Evolutionary conservation across 1,140 invertebrate genomes (phyloP), one percentile per base, ranked within the genome.

Genomic region (Sitodiplosis mosellana): DNA sequence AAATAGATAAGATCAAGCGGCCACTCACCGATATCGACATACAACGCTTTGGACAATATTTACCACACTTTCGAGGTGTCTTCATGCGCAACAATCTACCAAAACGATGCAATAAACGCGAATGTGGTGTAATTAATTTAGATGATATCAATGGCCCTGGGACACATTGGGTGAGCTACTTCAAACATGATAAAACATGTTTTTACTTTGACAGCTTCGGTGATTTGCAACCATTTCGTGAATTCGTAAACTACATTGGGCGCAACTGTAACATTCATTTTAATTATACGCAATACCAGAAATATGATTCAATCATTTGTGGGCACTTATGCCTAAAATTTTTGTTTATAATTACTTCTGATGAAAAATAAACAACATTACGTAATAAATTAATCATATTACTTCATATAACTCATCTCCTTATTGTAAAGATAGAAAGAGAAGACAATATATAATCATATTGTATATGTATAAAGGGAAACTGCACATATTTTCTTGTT

Each of bases 1-100:
- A n/a, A n/a, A n/a, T n/a, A n/a, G n/a, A n/a, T n/a, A n/a, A n/a
- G n/a, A n/a, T n/a, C n/a, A n/a, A n/a, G n/a, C n/a, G 46, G 44
- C 22, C 47, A 37, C 37, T 50, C 8, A 43, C 8, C 18, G 41
- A 43, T 18, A 22, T 10, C 8, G 21, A 52, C 42, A 37, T 43
- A 43, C 41, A 17, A n/a, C 10, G 10, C 7, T n/a, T 19, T 10
- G 41, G 8, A n/a, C n/a, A n/a, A n/a, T n/a, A n/a, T n/a, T n/a
- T n/a, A n/a, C n/a, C n/a, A n/a, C n/a, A n/a, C n/a, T n/a, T n/a
- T n/a, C n/a, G n/a, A n/a, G n/a, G n/a, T n/a, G n/a, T n/a, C n/a
- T n/a, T n/a, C n/a, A n/a, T n/a, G n/a, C 45, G 48, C 12, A 36
- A 49, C 45, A 17, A 12, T 10, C 34, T 36, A 36, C 34, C 34